Conservation (phyloP, 1,140 invertebrate species). For the Mylabris phalerata region DNA sequence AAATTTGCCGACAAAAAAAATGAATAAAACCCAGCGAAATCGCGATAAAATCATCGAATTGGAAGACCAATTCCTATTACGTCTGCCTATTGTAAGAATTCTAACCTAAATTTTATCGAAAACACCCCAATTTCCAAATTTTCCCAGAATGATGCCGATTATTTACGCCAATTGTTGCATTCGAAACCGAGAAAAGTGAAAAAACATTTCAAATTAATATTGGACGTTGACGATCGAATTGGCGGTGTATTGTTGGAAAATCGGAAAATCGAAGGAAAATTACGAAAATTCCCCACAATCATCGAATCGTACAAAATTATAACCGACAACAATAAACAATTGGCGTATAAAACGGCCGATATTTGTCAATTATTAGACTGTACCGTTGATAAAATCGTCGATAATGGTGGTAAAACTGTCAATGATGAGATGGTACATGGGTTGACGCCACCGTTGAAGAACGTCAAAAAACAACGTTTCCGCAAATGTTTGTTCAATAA, state of each 20-base stretch:
- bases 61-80: conserved; percentile 7
- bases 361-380: conserved; percentile 34
- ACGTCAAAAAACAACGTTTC: conserved; percentile 33
- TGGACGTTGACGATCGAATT: conserved; percentile 20
- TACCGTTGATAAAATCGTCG: background rate
- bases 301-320: conserved; percentile 35
- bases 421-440: conserved; percentile 26
- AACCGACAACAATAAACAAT: conserved; percentile 18
- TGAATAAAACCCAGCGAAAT: too few relatives aligned
- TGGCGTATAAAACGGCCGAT: conserved; percentile 36
- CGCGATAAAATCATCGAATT: background rate
- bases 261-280: conserved; percentile 20
- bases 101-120: background rate
- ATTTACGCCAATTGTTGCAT: conserved; percentile 1
- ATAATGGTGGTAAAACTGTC: conserved; percentile 2
- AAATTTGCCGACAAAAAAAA: too few relatives aligned
- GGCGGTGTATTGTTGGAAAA: conserved; percentile 26
- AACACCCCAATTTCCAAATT: background rate
- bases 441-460: conserved; percentile 35
- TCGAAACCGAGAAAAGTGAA: conserved; percentile 14
- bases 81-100: background rate
- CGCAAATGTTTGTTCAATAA: conserved; percentile 34
- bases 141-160: background rate
- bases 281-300: conserved; percentile 37
- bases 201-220: conserved; percentile 23